phyloP scores from a whole-genome alignment of 2,888 invertebrate genomes.

The Branchipolynoe longqiensis region DNA sequence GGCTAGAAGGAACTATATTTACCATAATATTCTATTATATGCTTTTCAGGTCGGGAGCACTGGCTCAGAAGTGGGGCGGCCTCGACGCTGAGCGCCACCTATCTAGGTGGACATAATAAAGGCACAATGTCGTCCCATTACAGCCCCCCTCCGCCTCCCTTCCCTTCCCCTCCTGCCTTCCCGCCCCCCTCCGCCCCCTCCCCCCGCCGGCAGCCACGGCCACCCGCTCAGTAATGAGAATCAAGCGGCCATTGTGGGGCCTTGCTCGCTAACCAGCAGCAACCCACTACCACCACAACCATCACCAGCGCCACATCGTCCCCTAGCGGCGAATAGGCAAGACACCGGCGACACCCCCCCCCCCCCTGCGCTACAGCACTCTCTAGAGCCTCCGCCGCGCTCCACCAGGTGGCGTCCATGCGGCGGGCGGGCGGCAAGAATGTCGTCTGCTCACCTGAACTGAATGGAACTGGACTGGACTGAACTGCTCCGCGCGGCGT shows the following conservation, averaged over 20 bases:
- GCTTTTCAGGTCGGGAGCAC: conserved; percentile 48
- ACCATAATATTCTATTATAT: conserved; percentile 57
- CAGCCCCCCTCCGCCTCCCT: conserved; percentile 5
- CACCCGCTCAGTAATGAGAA: conserved; percentile 30
- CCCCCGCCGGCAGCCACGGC: neutral
- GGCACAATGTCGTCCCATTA: conserved; percentile 49
- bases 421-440: too few species aligned
- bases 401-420: too few species aligned
- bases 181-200: conserved; percentile 5
- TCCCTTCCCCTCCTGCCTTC: neutral
- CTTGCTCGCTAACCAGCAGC: conserved; percentile 12
- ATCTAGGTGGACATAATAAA: conserved; percentile 55
- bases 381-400: too few species aligned
- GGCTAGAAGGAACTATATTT: conserved; percentile 44
- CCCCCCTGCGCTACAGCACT: too few species aligned
- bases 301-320: conserved; percentile 4
- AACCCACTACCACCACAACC: conserved; percentile 21
- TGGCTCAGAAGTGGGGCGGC: conserved; percentile 33
- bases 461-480: too few species aligned
- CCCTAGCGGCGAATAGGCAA: too few species aligned
- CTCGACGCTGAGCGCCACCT: conserved; percentile 32
- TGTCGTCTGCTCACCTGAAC: too few species aligned
- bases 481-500: too few species aligned
- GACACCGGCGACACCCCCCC: too few species aligned
- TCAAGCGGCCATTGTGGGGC: conserved; percentile 43